Evolutionary conservation across 2,888 invertebrate species (phyloP), one percentile per base, ranked within the genome.

Genomic region (Phytoseiulus persimilis): DNA sequence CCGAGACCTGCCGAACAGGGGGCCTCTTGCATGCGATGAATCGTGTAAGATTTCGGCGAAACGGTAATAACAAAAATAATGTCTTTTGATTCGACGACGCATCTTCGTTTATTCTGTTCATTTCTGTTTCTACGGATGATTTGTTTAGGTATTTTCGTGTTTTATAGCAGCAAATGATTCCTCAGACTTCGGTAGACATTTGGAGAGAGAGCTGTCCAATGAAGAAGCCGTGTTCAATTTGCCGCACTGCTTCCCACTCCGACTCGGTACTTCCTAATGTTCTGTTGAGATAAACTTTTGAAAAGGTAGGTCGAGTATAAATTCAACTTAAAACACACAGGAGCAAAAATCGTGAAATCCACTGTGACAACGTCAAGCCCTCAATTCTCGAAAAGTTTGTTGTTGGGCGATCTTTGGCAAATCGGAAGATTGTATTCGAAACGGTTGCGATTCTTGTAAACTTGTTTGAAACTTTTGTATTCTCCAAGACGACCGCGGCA

Each of bases 311-410:
- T 65, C 18, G 28, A 65, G 65, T 65, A 31, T 31, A 83, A 33
- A 83, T 83, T 31, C 5, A 83, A 83, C 31, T 83, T 18, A 31
- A 83, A 32, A 11, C 31, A 87, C 87, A 32, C 45, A 32, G 32
- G n/a, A 87, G 87, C 87, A 45, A 87, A 84, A 87, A 87, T 39
- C 87, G 87, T 87, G 87, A 87, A 87, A 87, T 87, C 87, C 87
- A 87, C 33, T 87, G 87, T 87, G 32, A 87, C 87, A 87, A 87
- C 87, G 33, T 87, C 87, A 87, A 87, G 87, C 87, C 87, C 9
- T 33, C 45, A n/a, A 87, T 87, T 87, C 87, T n/a, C 87, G 87
- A 87, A 87, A 87, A 87, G 45, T n/a, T 31, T 31, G 83, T 83
- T 31, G 33, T 83, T 31, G 83, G 83, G 87, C 87, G n/a, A 33